Conservation (phyloP, 2,797 vertebrate species). For the Cynodonichthys magdalenae region DNA sequence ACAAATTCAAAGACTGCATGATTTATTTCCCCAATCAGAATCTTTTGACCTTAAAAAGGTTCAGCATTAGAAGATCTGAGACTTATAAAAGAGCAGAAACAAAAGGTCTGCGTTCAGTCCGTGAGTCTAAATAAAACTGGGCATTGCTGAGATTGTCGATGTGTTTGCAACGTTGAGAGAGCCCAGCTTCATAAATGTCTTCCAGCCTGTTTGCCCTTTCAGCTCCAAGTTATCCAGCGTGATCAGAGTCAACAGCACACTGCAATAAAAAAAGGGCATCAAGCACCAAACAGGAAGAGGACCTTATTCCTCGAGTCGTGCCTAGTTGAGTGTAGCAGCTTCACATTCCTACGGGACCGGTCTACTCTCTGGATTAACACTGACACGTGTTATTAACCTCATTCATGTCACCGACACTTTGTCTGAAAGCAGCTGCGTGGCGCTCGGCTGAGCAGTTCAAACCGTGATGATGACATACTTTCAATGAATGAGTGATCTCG, state of each 20-base stretch:
- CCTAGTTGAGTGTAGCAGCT: constrained; percentile 20
- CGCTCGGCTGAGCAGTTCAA: constrained; percentile 18
- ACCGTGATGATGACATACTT: constrained; percentile 23
- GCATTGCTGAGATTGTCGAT: constrained; percentile 20
- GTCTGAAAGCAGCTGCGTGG: constrained; percentile 23
- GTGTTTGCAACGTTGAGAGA: constrained; percentile 29
- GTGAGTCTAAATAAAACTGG: constrained; percentile 10
- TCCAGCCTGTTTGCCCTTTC: constrained; percentile 57
- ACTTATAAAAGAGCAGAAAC: constrained; percentile 14
- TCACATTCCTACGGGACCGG: constrained; percentile 16
- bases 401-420: constrained; percentile 42
- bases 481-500: constrained; percentile 33
- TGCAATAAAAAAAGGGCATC: constrained; percentile 44
- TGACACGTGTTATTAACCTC: constrained; percentile 62
- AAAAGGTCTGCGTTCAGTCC: not conserved
- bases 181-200: constrained; percentile 43
- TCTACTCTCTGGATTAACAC: constrained; percentile 53
- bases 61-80: constrained; percentile 12
- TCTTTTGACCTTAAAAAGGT: constrained; percentile 33
- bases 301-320: constrained; percentile 5
- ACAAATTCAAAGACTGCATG: not conserved
- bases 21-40: not conserved
- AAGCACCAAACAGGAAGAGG: constrained; percentile 20
- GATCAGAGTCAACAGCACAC: constrained; percentile 36
- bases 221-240: constrained; percentile 49